Conservation (phyloP, 1,140 invertebrate species). For the Potamilus streckersoni region DNA sequence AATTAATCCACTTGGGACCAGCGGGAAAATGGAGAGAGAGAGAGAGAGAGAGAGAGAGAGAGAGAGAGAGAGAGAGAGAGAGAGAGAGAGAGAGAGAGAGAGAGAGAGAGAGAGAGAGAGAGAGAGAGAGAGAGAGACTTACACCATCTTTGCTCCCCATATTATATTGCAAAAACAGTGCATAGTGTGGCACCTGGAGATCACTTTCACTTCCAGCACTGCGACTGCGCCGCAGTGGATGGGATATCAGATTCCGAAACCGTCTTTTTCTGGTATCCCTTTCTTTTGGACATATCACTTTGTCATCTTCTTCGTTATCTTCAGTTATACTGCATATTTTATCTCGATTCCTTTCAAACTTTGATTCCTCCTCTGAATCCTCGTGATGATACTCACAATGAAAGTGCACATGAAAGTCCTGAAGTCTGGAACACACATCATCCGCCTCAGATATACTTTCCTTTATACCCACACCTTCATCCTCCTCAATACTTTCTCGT, state of each 20-base stretch:
- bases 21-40: no score
- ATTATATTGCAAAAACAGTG: constrained; percentile 4
- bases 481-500: constrained; percentile 3
- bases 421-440: neutral
- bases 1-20: no score
- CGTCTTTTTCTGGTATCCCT: constrained; percentile 6
- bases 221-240: constrained; percentile 15
- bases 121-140: no score
- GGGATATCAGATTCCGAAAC: constrained; percentile 5
- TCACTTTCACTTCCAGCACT: constrained; percentile 24
- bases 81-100: no score
- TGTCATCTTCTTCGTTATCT: constrained; percentile 1
- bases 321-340: neutral
- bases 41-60: no score
- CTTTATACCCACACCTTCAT: constrained; percentile 10
- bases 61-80: no score
- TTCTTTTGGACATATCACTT: neutral
- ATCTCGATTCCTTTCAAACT: constrained; percentile 5
- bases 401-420: neutral
- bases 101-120: no score
- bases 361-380: neutral
- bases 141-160: neutral
- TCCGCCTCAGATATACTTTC: constrained; percentile 1
- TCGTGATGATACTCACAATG: neutral
- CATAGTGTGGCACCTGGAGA: neutral